Evolutionary conservation across 2,797 vertebrate species (phyloP), one percentile per base, ranked within the genome.

Genomic region (Microchirus variegatus): DNA sequence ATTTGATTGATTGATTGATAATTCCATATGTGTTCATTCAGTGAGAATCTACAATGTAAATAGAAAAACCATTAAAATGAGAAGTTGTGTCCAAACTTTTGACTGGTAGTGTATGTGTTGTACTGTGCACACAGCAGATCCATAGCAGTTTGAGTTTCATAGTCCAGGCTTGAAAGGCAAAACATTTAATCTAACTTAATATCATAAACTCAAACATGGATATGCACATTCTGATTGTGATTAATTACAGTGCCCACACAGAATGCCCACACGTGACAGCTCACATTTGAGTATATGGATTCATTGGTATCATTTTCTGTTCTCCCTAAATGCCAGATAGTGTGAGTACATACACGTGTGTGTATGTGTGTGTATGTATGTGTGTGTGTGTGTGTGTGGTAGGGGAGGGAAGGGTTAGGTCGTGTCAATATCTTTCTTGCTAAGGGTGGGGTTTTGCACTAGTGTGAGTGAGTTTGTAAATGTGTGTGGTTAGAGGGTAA

Each of bases 301-400:
- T 63, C 44, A 65, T 11, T 36, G 5, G 53, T 66, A 66, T 78
- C 63, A 53, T 38, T 80, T 66, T 67, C 74, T 56, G 69, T 76
- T 89, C 62, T 66, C 66, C 71, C 69, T 85, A 90, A 92, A 92
- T 92, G 86, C 82, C 90, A 93, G 80, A 89, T 72, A 80, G 54
- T 68, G 66, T 50, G 77, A 31, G 31, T 31, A 31, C 56, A 55
- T 55, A 43, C 65, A 55, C 54, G 38, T 56, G 56, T 64, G 52
- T 31, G 51, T 51, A 57, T 40, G 48, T 58, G 45, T 64, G 6
- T 10, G 1, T 2, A 10, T 11, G 14, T 14, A 49, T n/a, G 19
- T 26, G 9, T 26, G 15, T 44, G 19, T 22, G 19, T 22, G 26
- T 31, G 31, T 31, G 31, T 31, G 31, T 3, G 22, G 22, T 3